Base-by-base conservation (phyloP, 2,797 vertebrate genomes). In the Pogonophryne albipinna region DNA sequence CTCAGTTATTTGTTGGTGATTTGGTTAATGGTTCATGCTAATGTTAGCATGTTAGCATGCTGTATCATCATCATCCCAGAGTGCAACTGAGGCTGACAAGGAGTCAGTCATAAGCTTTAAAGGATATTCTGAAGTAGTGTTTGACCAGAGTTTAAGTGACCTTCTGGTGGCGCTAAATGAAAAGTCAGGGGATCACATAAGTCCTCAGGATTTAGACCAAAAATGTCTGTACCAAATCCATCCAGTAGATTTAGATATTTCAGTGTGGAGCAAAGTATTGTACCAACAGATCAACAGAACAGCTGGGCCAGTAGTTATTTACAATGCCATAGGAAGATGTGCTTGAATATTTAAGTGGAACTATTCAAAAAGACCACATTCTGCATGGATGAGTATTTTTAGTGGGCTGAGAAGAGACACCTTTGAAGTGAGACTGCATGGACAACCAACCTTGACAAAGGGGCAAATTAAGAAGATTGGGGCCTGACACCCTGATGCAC, bases 321-420 rank as follows among this genome's bases (percentile, higher is more conserved):
- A 15, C 27, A 58, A 76, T 23, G 60, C 58, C 46, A 38, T 45
- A 2, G 4, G 15, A 71, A 56, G 50, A 73, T 4, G 1, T 56
- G 3, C 15, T 61, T 79, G 38, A 79, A 70, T 76, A 81, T 79
- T 85, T 66, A 73, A 71, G 20, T 59, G 34, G 42, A 64, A 66
- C 76, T 61, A 67, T 87, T 80, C 47, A 77, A 89, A 62, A 16
- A 63, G 15, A 63, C n/a, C 16, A 14, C 20, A 4, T 27, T 61
- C 11, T 83, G 59, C 62, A 71, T 76, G 53, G 27, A 46, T 31
- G 49, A 51, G 47, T 47, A 10, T 31, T 64, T 31, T 53, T 20
- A 2, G 38, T 23, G 38, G 47, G 41, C 68, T 64, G 51, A 62
- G 34, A 38, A 34, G 31, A 76, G 19, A 64, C 70, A 19, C 14